Conservation (phyloP, 2,797 vertebrate genomes). For the Phyllotis vaccarum region DNA sequence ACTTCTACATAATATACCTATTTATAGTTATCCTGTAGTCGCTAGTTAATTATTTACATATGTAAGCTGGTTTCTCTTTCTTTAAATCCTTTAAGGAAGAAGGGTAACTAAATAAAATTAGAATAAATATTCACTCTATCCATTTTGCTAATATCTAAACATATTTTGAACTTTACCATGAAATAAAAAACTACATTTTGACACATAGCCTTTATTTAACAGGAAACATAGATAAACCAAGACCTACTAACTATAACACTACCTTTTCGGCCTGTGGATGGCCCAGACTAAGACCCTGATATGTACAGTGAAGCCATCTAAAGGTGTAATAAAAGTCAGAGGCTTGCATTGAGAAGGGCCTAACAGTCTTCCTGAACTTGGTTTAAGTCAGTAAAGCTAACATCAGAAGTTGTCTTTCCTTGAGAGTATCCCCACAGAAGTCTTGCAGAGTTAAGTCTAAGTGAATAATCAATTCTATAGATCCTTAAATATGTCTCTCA, state of each 20-base stretch:
- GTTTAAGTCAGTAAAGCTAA: background rate
- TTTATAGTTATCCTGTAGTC: background rate
- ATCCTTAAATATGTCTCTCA: background rate
- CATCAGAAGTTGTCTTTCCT: background rate
- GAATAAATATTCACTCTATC: background rate
- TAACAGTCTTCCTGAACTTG: background rate
- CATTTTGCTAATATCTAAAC: background rate
- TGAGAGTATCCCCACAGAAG: background rate
- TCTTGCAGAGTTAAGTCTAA: background rate
- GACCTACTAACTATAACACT: background rate
- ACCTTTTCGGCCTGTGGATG: background rate
- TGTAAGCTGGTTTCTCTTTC: background rate
- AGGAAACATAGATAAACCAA: background rate
- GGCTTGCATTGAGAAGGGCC: background rate
- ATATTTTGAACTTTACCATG: conserved; percentile 21
- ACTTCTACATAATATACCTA: background rate
- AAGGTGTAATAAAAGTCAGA: background rate
- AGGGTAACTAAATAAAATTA: background rate
- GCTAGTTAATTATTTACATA: background rate
- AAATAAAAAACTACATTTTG: background rate
- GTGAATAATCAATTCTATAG: background rate
- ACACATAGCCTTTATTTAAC: background rate
- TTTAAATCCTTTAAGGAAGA: background rate
- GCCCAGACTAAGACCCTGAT: background rate
- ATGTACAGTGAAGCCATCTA: background rate